Conservation (phyloP, 1,140 invertebrate genomes). For the Rhopalosiphum maidis region DNA sequence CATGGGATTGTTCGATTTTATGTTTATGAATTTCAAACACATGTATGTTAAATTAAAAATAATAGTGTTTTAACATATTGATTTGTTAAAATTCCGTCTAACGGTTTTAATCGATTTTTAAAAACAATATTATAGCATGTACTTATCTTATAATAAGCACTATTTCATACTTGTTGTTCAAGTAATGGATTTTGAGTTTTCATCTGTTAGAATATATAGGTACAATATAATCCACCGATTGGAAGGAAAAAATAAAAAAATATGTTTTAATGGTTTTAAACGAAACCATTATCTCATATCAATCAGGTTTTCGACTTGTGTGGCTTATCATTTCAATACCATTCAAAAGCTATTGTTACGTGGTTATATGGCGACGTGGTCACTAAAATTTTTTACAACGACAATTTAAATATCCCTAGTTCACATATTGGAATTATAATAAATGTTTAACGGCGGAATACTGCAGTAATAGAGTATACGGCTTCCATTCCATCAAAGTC, state of each 20-base stretch:
- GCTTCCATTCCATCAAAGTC: conserved; percentile 50
- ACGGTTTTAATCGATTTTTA: background rate
- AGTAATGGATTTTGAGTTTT: background rate
- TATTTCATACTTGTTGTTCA: background rate
- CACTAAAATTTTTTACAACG: conserved; percentile 23
- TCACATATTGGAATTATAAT: conserved; percentile 40
- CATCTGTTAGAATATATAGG: background rate
- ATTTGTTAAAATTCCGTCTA: background rate
- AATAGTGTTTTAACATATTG: background rate
- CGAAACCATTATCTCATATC: background rate
- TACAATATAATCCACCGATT: background rate
- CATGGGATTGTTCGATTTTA: background rate
- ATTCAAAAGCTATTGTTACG: conserved; percentile 9
- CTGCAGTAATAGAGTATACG: background rate
- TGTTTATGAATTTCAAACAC: background rate
- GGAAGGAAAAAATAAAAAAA: background rate
- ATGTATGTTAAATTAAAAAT: background rate
- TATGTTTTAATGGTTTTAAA: background rate
- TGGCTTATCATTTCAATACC: conserved; percentile 4
- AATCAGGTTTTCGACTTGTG: conserved; percentile 22
- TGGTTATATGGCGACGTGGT: background rate
- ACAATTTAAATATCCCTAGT: conserved; percentile 9
- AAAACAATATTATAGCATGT: background rate
- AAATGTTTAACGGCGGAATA: conserved; percentile 17
- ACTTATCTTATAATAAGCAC: background rate